These are phyloP conservation scores for Campoletis sonorensis DNA, from an alignment of 1,140 invertebrate species.

Conservation along the genomic window DNA sequence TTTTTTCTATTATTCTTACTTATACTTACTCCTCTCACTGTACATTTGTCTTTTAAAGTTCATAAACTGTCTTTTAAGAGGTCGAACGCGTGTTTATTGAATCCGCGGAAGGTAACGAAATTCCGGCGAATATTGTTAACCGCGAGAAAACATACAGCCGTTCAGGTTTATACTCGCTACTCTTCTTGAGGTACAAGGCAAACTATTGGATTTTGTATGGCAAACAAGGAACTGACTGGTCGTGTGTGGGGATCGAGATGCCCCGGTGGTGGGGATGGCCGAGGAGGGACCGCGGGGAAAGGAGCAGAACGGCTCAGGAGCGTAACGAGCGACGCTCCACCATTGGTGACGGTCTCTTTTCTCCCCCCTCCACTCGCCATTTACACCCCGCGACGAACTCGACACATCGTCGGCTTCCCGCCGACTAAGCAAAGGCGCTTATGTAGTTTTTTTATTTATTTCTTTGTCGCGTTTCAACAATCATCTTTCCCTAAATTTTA, in stretches of 20 bases:
- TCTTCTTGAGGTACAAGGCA: conserved; percentile 71
- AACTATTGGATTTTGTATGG: conserved; percentile 78
- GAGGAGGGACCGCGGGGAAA: conserved; percentile 57
- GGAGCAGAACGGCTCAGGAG: conserved; percentile 53
- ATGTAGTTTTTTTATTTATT: conserved; percentile 21
- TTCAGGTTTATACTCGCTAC: conserved; percentile 65
- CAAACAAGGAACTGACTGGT: conserved; percentile 77
- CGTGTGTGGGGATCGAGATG: conserved; percentile 67
- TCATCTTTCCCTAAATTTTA: not conserved
- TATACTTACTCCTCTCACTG: not conserved
- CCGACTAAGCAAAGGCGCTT: not conserved
- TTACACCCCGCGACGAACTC: not conserved
- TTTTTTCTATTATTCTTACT: conserved; percentile 2
- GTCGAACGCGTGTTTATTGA: not conserved
- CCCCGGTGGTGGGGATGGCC: conserved; percentile 55
- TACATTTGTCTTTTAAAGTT: not conserved
- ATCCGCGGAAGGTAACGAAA: conserved; percentile 12
- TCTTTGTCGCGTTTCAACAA: conserved; percentile 28
- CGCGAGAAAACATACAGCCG: conserved; percentile 47
- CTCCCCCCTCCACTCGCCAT: not conserved
- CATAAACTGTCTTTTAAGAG: not conserved
- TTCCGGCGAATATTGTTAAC: conserved; percentile 13
- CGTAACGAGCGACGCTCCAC: conserved; percentile 57
- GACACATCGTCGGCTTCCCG: conserved; percentile 31
- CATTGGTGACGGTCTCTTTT: not conserved